A percentile compares a stretch with the other conserved stretches of the same genome.
These are phyloP conservation scores for Pycnomerus fuliginosus DNA, from an alignment of 2,888 invertebrate species.

Conservation along the genomic window DNA sequence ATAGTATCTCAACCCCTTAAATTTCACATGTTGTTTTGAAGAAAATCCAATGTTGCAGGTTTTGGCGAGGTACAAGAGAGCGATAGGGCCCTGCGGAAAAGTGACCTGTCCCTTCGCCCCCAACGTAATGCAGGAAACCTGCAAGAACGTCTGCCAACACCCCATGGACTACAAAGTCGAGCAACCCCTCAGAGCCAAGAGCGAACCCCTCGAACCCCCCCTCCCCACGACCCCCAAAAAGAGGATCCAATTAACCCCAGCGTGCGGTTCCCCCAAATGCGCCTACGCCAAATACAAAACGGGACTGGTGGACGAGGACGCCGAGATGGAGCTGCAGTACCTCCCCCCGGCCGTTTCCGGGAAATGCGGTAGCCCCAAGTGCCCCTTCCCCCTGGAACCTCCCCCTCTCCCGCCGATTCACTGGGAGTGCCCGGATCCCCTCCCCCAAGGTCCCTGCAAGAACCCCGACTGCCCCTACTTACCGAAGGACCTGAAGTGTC, in stretches of 20 bases:
- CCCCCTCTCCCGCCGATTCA: conserved; percentile 48
- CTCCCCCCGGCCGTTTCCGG: conserved; percentile 35
- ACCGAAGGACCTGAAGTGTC: conserved; percentile 34
- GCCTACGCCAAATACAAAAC: conserved; percentile 46
- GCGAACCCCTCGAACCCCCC: neutral
- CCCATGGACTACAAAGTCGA: neutral
- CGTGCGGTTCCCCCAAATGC: conserved; percentile 45
- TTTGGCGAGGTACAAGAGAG: conserved; percentile 44
- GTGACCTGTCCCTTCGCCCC: conserved; percentile 44
- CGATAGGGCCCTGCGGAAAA: conserved; percentile 48
- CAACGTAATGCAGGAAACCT: conserved; percentile 38
- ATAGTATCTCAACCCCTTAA: too few relatives aligned
- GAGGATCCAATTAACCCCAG: conserved; percentile 29
- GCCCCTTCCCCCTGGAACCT: conserved; percentile 36
- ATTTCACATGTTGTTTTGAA: too few relatives aligned
- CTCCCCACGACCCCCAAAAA: conserved; percentile 1
- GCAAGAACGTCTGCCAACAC: conserved; percentile 37
- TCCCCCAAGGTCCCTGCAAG: conserved; percentile 47
- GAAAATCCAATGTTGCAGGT: too few relatives aligned
- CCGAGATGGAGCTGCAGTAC: conserved; percentile 36
- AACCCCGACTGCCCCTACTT: conserved; percentile 48
- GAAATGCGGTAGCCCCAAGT: conserved; percentile 44
- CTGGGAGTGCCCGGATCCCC: conserved; percentile 52
- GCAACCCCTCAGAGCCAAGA: too few relatives aligned
- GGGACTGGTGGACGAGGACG: conserved; percentile 43